These are phyloP conservation scores for Ochropacha duplaris DNA, from an alignment of 2,888 invertebrate species.

Conservation along the genomic window DNA sequence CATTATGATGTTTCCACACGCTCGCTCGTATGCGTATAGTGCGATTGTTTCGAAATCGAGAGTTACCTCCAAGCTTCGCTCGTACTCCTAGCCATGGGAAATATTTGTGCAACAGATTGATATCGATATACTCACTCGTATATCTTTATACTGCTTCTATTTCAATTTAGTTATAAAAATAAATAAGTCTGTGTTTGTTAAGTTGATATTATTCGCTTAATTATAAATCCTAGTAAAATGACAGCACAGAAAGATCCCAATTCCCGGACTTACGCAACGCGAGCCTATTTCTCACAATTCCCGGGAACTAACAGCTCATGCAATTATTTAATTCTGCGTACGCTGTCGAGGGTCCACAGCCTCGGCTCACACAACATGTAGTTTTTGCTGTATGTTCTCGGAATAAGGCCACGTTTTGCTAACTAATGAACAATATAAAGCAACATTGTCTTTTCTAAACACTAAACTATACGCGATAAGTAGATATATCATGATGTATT, in stretches of 20 bases:
- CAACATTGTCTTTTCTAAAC: background rate
- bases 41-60: slow-evolving; percentile 78
- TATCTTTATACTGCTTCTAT: background rate
- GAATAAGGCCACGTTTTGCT: background rate
- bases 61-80: slow-evolving; percentile 42
- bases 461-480: background rate
- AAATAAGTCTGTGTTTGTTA: too few relatives aligned
- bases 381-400: slow-evolving; percentile 7
- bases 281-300: slow-evolving; percentile 40
- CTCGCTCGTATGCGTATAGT: slow-evolving; percentile 56
- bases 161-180: too few relatives aligned
- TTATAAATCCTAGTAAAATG: slow-evolving; percentile 9
- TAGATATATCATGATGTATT: background rate
- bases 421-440: background rate
- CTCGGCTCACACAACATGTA: slow-evolving; percentile 8
- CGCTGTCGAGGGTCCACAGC: slow-evolving; percentile 29
- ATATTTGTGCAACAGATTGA: slow-evolving; percentile 33
- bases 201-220: background rate
- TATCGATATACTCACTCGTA: slow-evolving; percentile 26
- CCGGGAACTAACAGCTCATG: slow-evolving; percentile 46
- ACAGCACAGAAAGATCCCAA: slow-evolving; percentile 15
- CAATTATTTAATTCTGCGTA: slow-evolving; percentile 54
- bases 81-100: slow-evolving; percentile 28
- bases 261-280: slow-evolving; percentile 33
- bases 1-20: slow-evolving; percentile 76